Evolutionary conservation across 2,888 invertebrate species (phyloP).

Genomic region (Biston stratarius): DNA sequence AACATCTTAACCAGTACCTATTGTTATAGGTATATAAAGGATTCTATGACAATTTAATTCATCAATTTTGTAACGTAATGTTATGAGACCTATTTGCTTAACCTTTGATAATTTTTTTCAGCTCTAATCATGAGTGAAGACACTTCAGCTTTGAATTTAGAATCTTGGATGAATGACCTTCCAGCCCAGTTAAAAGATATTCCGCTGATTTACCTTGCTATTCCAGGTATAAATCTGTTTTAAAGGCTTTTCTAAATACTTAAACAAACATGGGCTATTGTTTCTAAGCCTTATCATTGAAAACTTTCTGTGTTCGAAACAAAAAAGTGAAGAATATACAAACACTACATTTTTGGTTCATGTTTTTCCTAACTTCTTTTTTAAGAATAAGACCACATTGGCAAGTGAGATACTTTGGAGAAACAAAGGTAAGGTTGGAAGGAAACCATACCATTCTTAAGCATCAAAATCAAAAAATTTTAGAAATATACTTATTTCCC

Average conservation of each 20-base stretch:
- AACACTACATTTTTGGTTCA: too few relatives aligned
- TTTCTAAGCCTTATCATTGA: not conserved
- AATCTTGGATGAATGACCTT: conserved; percentile 90
- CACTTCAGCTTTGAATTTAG: conserved; percentile 64
- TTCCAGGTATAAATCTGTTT: conserved; percentile 87
- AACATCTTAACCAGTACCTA: not conserved
- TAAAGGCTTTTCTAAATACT: not conserved
- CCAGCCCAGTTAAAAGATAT: conserved; percentile 85
- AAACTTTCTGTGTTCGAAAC: too few relatives aligned
- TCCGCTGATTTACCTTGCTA: conserved; percentile 90
- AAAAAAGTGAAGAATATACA: too few relatives aligned
- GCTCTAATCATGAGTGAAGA: conserved; percentile 70
- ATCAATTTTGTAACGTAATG: conserved; percentile 2
- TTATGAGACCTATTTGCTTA: not conserved
- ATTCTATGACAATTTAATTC: conserved; percentile 14
- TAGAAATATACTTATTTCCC: too few relatives aligned
- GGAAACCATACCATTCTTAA: too few relatives aligned
- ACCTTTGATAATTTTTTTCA: conserved; percentile 45
- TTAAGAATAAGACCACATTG: too few relatives aligned
- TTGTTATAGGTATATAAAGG: not conserved
- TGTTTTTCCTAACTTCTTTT: too few relatives aligned
- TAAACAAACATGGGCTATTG: not conserved
- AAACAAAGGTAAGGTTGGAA: too few relatives aligned
- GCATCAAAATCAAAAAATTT: too few relatives aligned
- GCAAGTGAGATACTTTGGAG: too few relatives aligned